phyloP scores from a whole-genome alignment of 2,797 vertebrate genomes.

The Tinamus major region DNA sequence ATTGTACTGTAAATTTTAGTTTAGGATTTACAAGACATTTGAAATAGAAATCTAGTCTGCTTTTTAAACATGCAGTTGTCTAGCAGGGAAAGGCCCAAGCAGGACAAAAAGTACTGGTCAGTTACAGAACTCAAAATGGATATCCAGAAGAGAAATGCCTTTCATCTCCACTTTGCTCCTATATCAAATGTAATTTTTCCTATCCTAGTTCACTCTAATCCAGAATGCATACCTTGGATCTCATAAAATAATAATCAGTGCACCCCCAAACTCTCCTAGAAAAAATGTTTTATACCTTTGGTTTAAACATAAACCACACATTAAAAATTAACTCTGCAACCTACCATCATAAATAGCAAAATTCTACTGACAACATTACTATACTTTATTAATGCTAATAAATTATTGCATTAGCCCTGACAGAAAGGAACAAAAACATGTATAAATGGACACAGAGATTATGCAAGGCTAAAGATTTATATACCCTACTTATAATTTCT shows the following conservation, averaged over 20 bases:
- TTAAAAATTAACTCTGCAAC: neutral
- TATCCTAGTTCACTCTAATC: neutral
- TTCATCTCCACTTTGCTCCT: neutral
- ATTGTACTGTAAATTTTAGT: neutral
- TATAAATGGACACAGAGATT: neutral
- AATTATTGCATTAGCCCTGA: neutral
- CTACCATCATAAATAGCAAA: neutral
- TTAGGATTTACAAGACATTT: neutral
- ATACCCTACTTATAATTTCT: neutral
- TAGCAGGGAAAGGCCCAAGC: neutral
- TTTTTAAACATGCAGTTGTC: neutral
- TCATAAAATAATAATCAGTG: neutral
- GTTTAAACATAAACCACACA: neutral
- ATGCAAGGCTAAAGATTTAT: neutral
- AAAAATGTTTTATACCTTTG: neutral
- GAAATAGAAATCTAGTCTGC: neutral
- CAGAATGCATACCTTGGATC: neutral
- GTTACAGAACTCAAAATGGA: neutral
- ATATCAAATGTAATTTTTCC: neutral
- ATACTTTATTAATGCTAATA: neutral
- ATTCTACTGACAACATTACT: neutral
- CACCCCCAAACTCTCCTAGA: neutral
- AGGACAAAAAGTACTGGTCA: neutral
- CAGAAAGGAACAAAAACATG: neutral
- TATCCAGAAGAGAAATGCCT: neutral